Evolutionary conservation across 2,888 invertebrate species (phyloP), one percentile per base, ranked within the genome.

Genomic region (Keiferia lycopersicella): DNA sequence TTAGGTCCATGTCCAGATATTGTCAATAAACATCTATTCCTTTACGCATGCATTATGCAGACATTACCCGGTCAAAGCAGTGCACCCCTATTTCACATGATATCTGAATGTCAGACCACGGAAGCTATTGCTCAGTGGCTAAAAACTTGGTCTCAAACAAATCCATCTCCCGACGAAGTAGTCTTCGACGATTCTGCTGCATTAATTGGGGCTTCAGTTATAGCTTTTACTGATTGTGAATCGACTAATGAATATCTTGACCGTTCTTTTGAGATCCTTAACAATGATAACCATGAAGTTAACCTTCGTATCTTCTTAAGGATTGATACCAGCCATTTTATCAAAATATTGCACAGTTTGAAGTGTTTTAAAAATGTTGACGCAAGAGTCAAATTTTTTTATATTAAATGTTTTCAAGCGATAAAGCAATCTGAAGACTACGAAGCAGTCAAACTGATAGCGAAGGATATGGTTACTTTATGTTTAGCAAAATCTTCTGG

Each of bases 141-240:
- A 18, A 2, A 61, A n/a, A 39, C 65, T 18, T 65, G 61, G 58
- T 39, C 14, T 26, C 62, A 65, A 61, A 56, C 62, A 12, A 63
- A 66, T 57, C 10, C 20, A 22, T 11, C 53, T 20, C 64, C 66
- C 12, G 34, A 68, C 65, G 65, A 68, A 58, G 63, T 65, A 7
- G 39, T 61, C 20, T 56, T 63, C 18, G 64, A 68, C 45, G 65
- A 68, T 51, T 66, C 65, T 12, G 50, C 65, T 22, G 68, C 68
- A 20, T 50, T 68, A 34, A 68, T 65, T 34, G 66, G 68, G 20
- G 66, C 68, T 20, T 3, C 59, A 22, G 68, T 68, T n/a, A 65
- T 38, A 59, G 63, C 60, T 18, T 68, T 66, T 57, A 63, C 66
- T 8, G 26, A 58, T 4, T 58, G 12, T 41, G 45, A 66, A 48